Evolutionary conservation across 2,113 vertebrate genomes (phyloP), one percentile per base, ranked within the genome.

Genomic region (Semnornis frantzii): DNA sequence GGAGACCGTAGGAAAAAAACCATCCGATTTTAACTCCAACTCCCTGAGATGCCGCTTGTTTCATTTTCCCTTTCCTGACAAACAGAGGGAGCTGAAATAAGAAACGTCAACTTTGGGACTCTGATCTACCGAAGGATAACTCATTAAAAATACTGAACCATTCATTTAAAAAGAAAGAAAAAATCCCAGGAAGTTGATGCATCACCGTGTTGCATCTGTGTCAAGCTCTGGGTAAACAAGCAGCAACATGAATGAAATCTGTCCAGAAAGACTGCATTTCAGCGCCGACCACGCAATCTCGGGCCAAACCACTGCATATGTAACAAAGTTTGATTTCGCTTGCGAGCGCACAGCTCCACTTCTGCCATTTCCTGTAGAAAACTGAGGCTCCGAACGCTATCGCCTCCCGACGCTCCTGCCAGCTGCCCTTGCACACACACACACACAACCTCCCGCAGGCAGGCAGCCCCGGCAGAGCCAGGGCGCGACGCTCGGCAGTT

Each of bases 301-400:
- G 12, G 71, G 94, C 97, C 97, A 97, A 98, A 97, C 97, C 97
- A 84, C 97, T 83, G 97, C 96, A 87, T 94, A 94, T 89, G 92
- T 42, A 97, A 93, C 96, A 96, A 98, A 98, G 97, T 98, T 98
- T 97, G 95, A 96, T 97, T 97, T 97, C 95, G 94, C 87, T 91
- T 83, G 87, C 82, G 62, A 96, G 91, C 94, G 91, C 97, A 97
- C 94, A 80, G 97, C 97, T 94, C 97, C 96, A 83, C 92, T 94
- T 92, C 90, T 97, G 87, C 96, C 96, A 97, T 97, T 98, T 97
- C 97, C 97, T 96, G 98, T 91, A 95, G 96, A 97, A 97, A 98
- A 95, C 12, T 60, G 78, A 95, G 70, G 92, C 93, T 95, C 94
- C 77, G 91, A 95, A 93, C 81, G 83, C 27, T 52, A 10, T 75